phyloP scores from a whole-genome alignment of 1,140 invertebrate genomes.

The Cepaea nemoralis region DNA sequence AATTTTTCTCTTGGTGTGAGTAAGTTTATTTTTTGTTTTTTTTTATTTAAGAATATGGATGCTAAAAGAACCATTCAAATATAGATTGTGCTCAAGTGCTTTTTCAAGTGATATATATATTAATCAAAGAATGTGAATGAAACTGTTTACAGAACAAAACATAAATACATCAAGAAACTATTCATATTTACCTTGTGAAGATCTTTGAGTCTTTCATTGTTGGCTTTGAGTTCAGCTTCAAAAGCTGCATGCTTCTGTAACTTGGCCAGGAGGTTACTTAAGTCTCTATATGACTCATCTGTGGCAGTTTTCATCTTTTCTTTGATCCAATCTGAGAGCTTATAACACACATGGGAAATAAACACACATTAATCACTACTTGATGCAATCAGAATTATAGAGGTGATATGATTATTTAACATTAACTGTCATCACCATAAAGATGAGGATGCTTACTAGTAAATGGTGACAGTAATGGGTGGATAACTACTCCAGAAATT shows the following conservation, averaged over 20 bases:
- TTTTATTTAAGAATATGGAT: no score
- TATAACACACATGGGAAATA: background rate
- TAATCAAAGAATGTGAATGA: no score
- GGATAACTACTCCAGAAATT: no score
- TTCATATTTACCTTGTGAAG: conserved; percentile 83
- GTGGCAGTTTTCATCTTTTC: conserved; percentile 92
- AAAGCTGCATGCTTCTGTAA: conserved; percentile 98
- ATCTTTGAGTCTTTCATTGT: conserved; percentile 91
- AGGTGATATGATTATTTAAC: background rate
- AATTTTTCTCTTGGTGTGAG: no score
- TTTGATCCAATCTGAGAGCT: conserved; percentile 82
- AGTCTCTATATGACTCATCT: conserved; percentile 92
- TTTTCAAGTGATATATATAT: no score
- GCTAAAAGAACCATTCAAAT: no score
- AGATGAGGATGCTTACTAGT: background rate
- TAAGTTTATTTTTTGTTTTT: no score
- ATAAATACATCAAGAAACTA: no score
- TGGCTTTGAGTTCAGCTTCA: conserved; percentile 92
- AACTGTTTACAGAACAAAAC: no score
- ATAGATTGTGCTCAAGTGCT: no score
- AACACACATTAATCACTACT: background rate
- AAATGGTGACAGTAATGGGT: background rate
- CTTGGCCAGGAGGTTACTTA: conserved; percentile 92
- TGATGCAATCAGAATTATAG: background rate
- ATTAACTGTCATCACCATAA: background rate